Conservation (phyloP, 2,113 vertebrate species). For the Oxyruncus cristatus region DNA sequence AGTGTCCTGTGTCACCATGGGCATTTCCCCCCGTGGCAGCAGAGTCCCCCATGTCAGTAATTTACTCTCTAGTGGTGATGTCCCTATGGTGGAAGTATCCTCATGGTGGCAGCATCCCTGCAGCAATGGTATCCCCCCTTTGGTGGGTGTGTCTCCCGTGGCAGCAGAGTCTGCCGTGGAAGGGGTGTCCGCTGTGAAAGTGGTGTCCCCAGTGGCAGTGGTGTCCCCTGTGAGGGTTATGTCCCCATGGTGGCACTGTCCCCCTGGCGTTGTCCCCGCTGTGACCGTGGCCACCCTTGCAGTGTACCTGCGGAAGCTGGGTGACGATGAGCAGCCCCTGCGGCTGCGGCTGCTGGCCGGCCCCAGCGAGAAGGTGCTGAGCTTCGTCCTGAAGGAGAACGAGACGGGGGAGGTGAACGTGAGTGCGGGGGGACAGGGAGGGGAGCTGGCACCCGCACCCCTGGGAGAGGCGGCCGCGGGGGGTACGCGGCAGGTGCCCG, state of each 20-base stretch:
- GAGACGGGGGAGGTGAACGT: slow-evolving; percentile 95
- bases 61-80: background rate
- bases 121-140: background rate
- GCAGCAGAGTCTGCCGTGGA: background rate
- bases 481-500: fast-evolving
- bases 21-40: background rate
- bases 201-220: no score
- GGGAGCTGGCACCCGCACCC: fast-evolving
- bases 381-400: slow-evolving; percentile 92
- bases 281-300: background rate
- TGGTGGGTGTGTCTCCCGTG: background rate
- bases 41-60: background rate
- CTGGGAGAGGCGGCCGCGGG: fast-evolving
- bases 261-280: background rate
- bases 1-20: background rate
- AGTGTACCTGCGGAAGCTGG: slow-evolving; percentile 89
- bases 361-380: slow-evolving; percentile 87
- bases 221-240: no score
- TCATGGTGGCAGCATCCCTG: background rate
- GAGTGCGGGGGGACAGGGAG: slow-evolving; percentile 72
- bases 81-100: background rate
- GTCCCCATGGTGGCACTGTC: background rate
- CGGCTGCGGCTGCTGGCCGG: slow-evolving; percentile 87
- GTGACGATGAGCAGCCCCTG: slow-evolving; percentile 85
- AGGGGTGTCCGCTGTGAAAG: no score